Conservation (phyloP, 2,888 invertebrate species). For the Protula sp. region DNA sequence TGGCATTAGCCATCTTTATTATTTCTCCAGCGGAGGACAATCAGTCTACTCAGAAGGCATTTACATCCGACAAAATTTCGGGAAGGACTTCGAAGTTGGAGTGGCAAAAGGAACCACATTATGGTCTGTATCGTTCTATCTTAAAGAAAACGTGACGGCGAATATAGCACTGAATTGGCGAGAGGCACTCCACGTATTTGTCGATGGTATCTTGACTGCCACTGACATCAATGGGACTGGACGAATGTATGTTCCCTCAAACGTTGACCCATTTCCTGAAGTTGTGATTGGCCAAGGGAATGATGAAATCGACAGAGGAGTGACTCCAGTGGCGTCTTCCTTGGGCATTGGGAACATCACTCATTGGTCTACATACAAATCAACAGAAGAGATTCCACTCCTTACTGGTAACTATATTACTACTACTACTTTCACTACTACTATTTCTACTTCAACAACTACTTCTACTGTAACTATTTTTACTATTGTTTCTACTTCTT, state of each 20-base stretch:
- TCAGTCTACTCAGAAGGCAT: constrained; percentile 37
- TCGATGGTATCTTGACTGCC: constrained; percentile 30
- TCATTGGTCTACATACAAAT: no score
- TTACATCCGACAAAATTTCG: constrained; percentile 35
- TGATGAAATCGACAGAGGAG: constrained; percentile 1
- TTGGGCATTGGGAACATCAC: no score
- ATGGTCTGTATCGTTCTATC: constrained; percentile 32
- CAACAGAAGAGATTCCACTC: no score
- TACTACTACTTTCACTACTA: no score
- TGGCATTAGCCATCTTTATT: constrained; percentile 17
- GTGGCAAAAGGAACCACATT: constrained; percentile 25
- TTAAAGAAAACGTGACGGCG: constrained; percentile 25
- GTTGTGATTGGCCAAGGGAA: constrained; percentile 18
- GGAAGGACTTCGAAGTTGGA: constrained; percentile 41
- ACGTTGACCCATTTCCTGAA: constrained; percentile 18
- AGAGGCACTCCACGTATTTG: constrained; percentile 22
- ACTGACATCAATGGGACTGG: no score
- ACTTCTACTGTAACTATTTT: no score
- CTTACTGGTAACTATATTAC: no score
- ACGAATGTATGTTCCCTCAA: constrained; percentile 16
- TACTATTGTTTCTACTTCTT: no score
- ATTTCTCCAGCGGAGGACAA: constrained; percentile 42
- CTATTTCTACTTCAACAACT: no score
- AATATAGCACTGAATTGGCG: constrained; percentile 27
- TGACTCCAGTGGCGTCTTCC: no score